A percentile compares a stretch with the other conserved stretches of the same genome.
Conservation (phyloP, 2,888 invertebrate genomes). For the Euplexia lucipara region DNA sequence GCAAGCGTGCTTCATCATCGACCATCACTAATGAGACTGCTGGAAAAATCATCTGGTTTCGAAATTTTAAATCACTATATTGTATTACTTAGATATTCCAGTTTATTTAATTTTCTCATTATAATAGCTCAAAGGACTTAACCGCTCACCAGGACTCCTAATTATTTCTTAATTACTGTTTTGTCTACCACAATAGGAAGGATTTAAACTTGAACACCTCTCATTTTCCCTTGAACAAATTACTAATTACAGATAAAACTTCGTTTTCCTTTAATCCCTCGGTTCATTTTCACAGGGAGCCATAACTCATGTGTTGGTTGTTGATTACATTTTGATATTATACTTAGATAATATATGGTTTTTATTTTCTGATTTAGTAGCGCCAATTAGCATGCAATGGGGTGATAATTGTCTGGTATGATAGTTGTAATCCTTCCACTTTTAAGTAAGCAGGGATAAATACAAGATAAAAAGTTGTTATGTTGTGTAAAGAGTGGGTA, state of each 20-base stretch:
- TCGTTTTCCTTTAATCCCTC: slow-evolving; percentile 19
- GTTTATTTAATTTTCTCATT: slow-evolving; percentile 4
- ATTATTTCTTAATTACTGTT: slow-evolving; percentile 28
- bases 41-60: too few species aligned
- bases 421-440: neutral
- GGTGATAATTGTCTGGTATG: slow-evolving; percentile 1
- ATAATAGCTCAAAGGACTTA: neutral
- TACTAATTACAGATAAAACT: slow-evolving; percentile 10
- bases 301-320: slow-evolving; percentile 38
- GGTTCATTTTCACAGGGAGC: slow-evolving; percentile 30
- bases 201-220: slow-evolving; percentile 4
- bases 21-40: too few species aligned
- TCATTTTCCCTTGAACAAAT: neutral
- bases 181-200: slow-evolving; percentile 1
- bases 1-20: too few species aligned
- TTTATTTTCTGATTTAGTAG: slow-evolving; percentile 40
- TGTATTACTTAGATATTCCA: too few species aligned
- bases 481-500: too few species aligned
- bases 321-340: slow-evolving; percentile 55
- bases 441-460: neutral
- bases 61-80: too few species aligned
- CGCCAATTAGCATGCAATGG: slow-evolving; percentile 6
- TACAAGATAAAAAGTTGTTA: too few species aligned
- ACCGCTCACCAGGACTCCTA: neutral
- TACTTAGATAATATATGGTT: slow-evolving; percentile 34